Percentiles rank a stretch among this genome's conserved stretches.
Conservation (phyloP, 1,140 invertebrate genomes). For the Charaxes varanes region DNA sequence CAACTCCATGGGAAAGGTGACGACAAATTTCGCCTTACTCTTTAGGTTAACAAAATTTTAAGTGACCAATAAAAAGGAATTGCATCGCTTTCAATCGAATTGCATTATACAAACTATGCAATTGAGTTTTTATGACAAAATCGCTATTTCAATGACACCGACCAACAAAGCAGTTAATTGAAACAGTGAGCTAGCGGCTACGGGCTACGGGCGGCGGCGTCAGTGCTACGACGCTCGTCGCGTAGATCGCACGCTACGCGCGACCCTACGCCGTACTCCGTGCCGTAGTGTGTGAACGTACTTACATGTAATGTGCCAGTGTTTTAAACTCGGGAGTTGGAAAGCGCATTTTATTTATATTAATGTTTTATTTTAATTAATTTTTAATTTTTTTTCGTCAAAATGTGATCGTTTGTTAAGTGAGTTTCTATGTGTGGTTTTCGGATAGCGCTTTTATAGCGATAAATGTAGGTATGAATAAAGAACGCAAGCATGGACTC, state of each 20-base stretch:
- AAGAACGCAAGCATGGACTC: too few relatives aligned
- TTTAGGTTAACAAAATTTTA: too few relatives aligned
- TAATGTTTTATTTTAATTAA: constrained; percentile 13
- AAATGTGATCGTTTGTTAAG: constrained; percentile 3
- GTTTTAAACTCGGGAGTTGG: constrained; percentile 35
- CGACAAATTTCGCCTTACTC: too few relatives aligned
- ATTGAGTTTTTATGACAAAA: constrained; percentile 38
- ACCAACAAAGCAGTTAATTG: constrained; percentile 67
- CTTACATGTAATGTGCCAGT: constrained; percentile 41
- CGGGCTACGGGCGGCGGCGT: constrained; percentile 39
- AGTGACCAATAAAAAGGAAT: too few relatives aligned
- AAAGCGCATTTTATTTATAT: constrained; percentile 31
- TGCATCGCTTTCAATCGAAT: background rate
- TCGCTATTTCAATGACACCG: constrained; percentile 39
- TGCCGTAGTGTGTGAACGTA: constrained; percentile 36
- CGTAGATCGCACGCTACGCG: constrained; percentile 47
- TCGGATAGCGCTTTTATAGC: background rate
- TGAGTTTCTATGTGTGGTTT: constrained; percentile 12
- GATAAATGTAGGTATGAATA: background rate
- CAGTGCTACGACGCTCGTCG: constrained; percentile 57
- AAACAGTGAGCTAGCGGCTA: constrained; percentile 42
- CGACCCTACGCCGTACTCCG: constrained; percentile 31
- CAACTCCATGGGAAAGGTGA: too few relatives aligned
- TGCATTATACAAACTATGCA: constrained; percentile 10
- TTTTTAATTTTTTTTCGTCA: constrained; percentile 27